Conservation (phyloP, 2,888 invertebrate genomes). For the Sussaba pulchella region DNA sequence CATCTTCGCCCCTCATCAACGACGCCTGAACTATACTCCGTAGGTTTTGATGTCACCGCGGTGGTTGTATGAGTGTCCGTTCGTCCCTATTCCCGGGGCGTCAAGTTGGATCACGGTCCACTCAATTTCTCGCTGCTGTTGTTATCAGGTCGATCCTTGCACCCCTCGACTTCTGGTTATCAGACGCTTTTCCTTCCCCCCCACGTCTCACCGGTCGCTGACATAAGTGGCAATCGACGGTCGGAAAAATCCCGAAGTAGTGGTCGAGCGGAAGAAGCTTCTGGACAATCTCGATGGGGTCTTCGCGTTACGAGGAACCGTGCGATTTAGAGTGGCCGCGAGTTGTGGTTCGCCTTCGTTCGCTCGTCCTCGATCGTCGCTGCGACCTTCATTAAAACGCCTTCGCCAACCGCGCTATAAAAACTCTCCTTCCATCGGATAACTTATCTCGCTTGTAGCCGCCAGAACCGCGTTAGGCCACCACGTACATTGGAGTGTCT, state of each 20-base stretch:
- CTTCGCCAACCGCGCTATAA: slow-evolving; percentile 75
- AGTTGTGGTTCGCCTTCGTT: slow-evolving; percentile 43
- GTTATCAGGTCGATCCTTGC: slow-evolving; percentile 50
- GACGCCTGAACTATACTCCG: slow-evolving; percentile 9
- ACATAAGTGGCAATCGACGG: slow-evolving; percentile 67
- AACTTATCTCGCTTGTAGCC: slow-evolving; percentile 76
- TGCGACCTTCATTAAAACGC: slow-evolving; percentile 80
- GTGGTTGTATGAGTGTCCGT: slow-evolving; percentile 10
- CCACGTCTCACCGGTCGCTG: slow-evolving; percentile 6
- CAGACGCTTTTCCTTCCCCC: slow-evolving; percentile 11
- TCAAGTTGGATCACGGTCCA: slow-evolving; percentile 8
- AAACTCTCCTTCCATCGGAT: slow-evolving; percentile 74
- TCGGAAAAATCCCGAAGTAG: slow-evolving; percentile 51
- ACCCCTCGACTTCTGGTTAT: slow-evolving; percentile 2
- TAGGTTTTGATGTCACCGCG: background rate
- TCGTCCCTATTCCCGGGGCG: slow-evolving; percentile 24
- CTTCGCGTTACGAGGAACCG: slow-evolving; percentile 34
- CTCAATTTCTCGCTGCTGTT: slow-evolving; percentile 27
- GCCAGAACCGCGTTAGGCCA: slow-evolving; percentile 44
- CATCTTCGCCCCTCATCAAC: slow-evolving; percentile 38
- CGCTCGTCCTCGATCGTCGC: slow-evolving; percentile 65
- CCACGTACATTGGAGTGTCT: slow-evolving; percentile 57
- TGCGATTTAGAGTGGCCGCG: slow-evolving; percentile 56
- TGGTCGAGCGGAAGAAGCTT: slow-evolving; percentile 36
- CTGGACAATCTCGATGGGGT: slow-evolving; percentile 62